Evolutionary conservation across 2,797 vertebrate species (phyloP), one percentile per base, ranked within the genome.

Genomic region (Mus caroli): DNA sequence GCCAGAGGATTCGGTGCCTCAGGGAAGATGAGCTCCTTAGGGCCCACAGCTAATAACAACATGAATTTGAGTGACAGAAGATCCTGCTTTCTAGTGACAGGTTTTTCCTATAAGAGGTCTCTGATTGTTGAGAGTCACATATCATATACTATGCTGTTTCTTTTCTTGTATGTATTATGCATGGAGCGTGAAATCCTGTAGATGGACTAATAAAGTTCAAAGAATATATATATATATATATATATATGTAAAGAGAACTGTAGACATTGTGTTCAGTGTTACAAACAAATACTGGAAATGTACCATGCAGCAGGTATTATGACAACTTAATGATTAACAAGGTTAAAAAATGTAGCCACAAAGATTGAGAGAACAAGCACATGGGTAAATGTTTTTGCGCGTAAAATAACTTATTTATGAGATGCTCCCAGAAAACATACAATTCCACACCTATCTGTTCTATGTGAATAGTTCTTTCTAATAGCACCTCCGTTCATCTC

Each of bases 31-130:
- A 67, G 8, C 14, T 67, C 83, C 71, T 83, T 43, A 20, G 34
- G 67, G 54, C 67, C 71, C 89, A 91, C 26, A 37, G 60, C 37
- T 94, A 93, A 90, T 92, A 90, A 96, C 58, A 67, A 58, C 28
- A 82, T 58, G 14, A 71, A 2, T 73, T 94, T n/a, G 71, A 95
- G 71, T 20, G 52, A 85, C 31, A 17, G 76, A 58, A 95, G 56
- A 79, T 75, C 56, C 85, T 67, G 34, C n/a, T 94, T 95, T 64
- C 26, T 88, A 86, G 31, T 78, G 56, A 88, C 50, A 93, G 37
- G 6, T 24, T 34, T 94, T 93, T 75, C 84, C 34, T 60, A 90
- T 40, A 86, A 91, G 22, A 52, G 54, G 69, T 6, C 11, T 64
- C 13, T 54, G 60, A 83, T 26, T 52, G 8, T 85, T 88, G 88